These are phyloP conservation scores for Acleris sparsana DNA, from an alignment of 2,888 invertebrate species.

Conservation along the genomic window DNA sequence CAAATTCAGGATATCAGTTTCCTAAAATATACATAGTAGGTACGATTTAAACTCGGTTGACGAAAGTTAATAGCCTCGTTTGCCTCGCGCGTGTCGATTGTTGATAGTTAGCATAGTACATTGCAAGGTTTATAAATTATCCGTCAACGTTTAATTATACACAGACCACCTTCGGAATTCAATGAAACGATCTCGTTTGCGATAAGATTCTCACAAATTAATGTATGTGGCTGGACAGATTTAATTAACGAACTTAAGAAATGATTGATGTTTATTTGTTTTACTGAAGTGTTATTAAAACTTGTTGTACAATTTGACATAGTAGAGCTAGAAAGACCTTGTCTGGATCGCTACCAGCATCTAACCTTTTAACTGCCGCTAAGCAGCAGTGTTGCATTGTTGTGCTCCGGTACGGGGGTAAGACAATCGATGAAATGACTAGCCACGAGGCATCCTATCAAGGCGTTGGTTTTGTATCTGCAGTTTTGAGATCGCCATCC, in stretches of 20 bases:
- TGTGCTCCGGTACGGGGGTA: too few relatives aligned
- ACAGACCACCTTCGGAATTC: conserved; percentile 48
- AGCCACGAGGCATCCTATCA: too few relatives aligned
- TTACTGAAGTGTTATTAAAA: not conserved
- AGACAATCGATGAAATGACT: too few relatives aligned
- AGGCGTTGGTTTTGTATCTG: too few relatives aligned
- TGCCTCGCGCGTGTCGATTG: conserved; percentile 13
- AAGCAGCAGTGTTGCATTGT: too few relatives aligned
- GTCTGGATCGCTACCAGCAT: too few relatives aligned
- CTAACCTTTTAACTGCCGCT: too few relatives aligned
- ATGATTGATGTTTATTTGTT: conserved; percentile 40
- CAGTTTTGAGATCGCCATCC: too few relatives aligned
- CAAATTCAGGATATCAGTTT: too few relatives aligned
- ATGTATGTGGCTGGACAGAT: conserved; percentile 36
- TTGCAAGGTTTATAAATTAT: conserved; percentile 56
- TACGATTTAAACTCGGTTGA: not conserved
- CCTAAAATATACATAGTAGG: too few relatives aligned
- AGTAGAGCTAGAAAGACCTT: too few relatives aligned
- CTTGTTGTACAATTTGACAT: not conserved
- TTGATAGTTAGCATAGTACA: conserved; percentile 3
- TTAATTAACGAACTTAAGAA: conserved; percentile 44
- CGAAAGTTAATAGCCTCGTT: conserved; percentile 8
- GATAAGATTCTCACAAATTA: conserved; percentile 43
- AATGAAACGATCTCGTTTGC: conserved; percentile 50
- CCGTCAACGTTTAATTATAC: conserved; percentile 60